These are phyloP conservation scores for Poeciliopsis retropinna DNA, from an alignment of 2,113 vertebrate genomes.

Conservation along the genomic window DNA sequence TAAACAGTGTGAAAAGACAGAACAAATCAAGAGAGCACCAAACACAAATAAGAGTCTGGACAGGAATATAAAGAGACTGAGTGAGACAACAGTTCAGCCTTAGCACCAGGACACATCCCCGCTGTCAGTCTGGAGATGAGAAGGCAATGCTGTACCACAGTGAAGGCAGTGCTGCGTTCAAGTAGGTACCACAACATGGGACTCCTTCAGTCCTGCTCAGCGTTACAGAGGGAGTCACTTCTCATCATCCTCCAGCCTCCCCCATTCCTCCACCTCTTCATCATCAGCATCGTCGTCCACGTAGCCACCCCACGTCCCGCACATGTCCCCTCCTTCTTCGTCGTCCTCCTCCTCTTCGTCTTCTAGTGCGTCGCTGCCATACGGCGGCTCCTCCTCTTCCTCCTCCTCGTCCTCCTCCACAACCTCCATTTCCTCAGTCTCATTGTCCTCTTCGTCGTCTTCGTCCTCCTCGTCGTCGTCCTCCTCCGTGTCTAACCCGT, in stretches of 20 bases:
- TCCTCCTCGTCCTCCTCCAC: conserved; percentile 16
- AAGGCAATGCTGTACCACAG: conserved; percentile 72
- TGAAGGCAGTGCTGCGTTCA: conserved; percentile 68
- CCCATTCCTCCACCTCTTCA: conserved; percentile 69
- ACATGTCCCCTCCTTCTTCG: conserved; percentile 47
- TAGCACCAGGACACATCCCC: conserved; percentile 76
- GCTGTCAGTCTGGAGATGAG: conserved; percentile 55
- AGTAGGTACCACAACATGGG: conserved; percentile 62
- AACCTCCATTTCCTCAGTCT: conserved; percentile 31
- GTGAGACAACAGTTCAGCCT: conserved; percentile 58
- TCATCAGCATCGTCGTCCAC: conserved; percentile 64
- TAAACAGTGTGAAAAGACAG: conserved; percentile 72
- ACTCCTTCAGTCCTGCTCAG: conserved; percentile 41
- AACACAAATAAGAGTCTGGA: conserved; percentile 76
- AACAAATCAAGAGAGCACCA: conserved; percentile 78
- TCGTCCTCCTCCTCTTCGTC: conserved; percentile 29
- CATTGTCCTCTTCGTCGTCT: conserved; percentile 23
- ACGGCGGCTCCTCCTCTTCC: conserved; percentile 58
- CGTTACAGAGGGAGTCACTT: conserved; percentile 51
- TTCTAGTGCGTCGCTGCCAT: conserved; percentile 37
- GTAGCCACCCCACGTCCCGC: conserved; percentile 57
- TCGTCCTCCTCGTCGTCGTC: conserved; percentile 23
- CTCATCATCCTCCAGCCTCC: conserved; percentile 60
- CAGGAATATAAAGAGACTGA: conserved; percentile 69
- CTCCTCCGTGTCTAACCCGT: conserved; percentile 59